phyloP scores from a whole-genome alignment of 1,140 invertebrate genomes.

The Lepidurus packardi region DNA sequence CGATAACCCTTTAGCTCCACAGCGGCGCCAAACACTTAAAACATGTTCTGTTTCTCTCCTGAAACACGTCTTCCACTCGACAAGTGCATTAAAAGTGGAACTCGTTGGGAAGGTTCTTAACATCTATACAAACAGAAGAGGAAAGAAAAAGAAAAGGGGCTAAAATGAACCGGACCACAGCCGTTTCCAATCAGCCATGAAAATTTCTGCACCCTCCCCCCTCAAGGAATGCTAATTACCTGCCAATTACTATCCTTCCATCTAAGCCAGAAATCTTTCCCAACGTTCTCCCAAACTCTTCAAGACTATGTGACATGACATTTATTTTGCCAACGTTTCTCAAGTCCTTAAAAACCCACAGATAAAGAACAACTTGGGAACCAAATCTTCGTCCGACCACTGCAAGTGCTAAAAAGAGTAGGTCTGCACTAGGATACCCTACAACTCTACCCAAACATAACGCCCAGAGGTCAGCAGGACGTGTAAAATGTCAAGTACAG shows the following conservation, averaged over 20 bases:
- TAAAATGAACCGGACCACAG: neutral
- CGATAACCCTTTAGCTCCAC: constrained; percentile 16
- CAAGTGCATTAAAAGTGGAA: constrained; percentile 20
- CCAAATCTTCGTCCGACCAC: constrained; percentile 4
- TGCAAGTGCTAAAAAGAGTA: neutral
- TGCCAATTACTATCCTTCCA: constrained; percentile 15
- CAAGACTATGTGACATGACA: neutral
- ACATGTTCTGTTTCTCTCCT: constrained; percentile 13
- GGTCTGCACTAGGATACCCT: neutral
- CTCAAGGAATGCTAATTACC: constrained; percentile 1
- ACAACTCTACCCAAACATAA: neutral
- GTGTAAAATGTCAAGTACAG: constrained; percentile 19
- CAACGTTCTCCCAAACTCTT: neutral
- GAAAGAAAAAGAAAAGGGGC: neutral
- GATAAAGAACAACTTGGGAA: neutral
- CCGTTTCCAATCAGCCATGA: constrained; percentile 6
- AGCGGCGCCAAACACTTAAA: constrained; percentile 19
- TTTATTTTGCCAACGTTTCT: neutral
- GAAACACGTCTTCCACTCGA: constrained; percentile 17
- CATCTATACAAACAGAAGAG: neutral
- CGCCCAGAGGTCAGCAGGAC: constrained; percentile 2
- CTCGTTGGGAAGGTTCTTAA: neutral
- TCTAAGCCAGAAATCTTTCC: neutral
- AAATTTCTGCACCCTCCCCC: neutral
- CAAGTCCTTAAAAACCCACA: neutral